A percentile compares a stretch with the other conserved stretches of the same genome.
Evolutionary conservation across 2,113 vertebrate genomes (phyloP).

Genomic region (Pseudopodoces humilis): DNA sequence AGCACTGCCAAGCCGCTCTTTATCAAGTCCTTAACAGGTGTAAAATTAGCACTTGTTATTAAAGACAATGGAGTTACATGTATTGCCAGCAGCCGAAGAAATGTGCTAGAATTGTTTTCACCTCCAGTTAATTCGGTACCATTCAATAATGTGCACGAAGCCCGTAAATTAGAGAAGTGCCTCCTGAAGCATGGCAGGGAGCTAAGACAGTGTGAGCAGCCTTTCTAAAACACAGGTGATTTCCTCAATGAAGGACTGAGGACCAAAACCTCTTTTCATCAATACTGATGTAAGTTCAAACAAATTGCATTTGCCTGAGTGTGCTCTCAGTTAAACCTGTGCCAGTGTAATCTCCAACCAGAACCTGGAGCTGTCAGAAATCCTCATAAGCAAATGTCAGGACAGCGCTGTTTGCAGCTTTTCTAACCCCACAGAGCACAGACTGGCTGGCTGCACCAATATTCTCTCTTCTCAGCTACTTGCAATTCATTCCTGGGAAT

Average conservation of each 20-base stretch:
- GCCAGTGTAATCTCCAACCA: neutral
- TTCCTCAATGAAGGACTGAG: neutral
- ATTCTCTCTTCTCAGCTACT: neutral
- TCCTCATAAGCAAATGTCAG: neutral
- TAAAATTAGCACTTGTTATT: conserved; percentile 61
- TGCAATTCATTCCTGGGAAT: neutral
- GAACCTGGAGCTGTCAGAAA: neutral
- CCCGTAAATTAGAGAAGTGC: conserved; percentile 9
- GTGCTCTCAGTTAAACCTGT: neutral
- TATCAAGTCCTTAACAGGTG: conserved; percentile 61
- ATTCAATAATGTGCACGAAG: neutral
- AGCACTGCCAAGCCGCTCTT: conserved; percentile 6
- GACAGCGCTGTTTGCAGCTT: neutral
- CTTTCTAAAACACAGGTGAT: neutral
- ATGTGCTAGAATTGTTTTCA: conserved; percentile 49
- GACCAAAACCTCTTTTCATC: neutral
- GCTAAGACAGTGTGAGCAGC: neutral
- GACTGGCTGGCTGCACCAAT: fast-evolving
- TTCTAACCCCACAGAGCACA: neutral
- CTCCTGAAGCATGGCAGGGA: neutral
- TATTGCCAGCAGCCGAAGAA: conserved; percentile 58
- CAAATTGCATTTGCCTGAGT: neutral
- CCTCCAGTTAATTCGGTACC: conserved; percentile 15
- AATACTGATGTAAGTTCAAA: neutral
- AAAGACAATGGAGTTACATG: conserved; percentile 55